phyloP scores from a whole-genome alignment of 2,888 invertebrate genomes.

The Mayetiola destructor region DNA sequence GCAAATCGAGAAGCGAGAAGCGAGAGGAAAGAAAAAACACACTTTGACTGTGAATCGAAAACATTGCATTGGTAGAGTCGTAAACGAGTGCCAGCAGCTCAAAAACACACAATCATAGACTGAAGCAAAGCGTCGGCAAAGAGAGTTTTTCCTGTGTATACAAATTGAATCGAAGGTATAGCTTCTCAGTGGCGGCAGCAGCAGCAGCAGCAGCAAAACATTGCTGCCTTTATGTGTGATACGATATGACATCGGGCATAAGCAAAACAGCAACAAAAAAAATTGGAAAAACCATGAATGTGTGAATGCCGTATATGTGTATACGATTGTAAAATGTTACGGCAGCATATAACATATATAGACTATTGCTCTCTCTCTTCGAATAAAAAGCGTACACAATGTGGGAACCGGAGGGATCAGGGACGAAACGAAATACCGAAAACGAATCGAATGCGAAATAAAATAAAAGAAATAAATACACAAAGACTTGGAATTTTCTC shows the following conservation, averaged over 20 bases:
- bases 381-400: background rate
- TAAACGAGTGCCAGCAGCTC: no score
- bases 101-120: no score
- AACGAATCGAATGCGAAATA: background rate
- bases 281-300: background rate
- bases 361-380: background rate
- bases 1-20: background rate
- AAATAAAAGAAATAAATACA: constrained; percentile 13
- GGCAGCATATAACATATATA: background rate
- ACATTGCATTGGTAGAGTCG: no score
- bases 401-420: constrained; percentile 1
- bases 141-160: no score
- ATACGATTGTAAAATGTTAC: background rate
- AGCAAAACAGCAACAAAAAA: background rate
- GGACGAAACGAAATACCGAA: background rate
- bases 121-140: no score
- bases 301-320: background rate
- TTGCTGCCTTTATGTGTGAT: no score
- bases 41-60: no score
- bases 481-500: no score
- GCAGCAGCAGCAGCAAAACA: background rate
- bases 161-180: no score
- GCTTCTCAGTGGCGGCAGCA: background rate
- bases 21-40: no score
- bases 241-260: background rate